Evolutionary conservation across 2,797 vertebrate genomes (phyloP).

Genomic region (Harpagifer antarcticus): DNA sequence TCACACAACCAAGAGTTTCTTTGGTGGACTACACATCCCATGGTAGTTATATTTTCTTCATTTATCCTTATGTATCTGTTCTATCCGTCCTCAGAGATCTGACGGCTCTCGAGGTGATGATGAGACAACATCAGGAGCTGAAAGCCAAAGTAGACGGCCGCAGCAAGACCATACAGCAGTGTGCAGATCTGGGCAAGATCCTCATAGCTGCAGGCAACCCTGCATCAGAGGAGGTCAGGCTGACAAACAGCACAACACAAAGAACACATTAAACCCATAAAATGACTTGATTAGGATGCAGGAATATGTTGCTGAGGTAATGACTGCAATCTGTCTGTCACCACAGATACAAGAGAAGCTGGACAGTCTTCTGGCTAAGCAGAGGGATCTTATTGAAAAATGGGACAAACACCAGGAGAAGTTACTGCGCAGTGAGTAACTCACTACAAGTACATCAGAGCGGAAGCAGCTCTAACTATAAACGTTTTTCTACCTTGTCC

Average conservation of each 20-base stretch:
- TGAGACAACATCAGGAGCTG: constrained; percentile 93
- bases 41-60: background rate
- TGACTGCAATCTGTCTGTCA: constrained; percentile 41
- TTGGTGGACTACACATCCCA: too few relatives aligned
- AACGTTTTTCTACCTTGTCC: constrained; percentile 30
- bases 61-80: constrained; percentile 24
- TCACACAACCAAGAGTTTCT: too few relatives aligned
- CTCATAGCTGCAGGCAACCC: constrained; percentile 92
- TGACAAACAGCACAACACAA: constrained; percentile 17
- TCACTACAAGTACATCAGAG: constrained; percentile 12
- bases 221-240: constrained; percentile 90
- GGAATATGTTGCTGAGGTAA: constrained; percentile 27
- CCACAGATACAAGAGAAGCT: constrained; percentile 93
- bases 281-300: background rate
- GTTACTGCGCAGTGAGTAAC: constrained; percentile 83
- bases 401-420: constrained; percentile 89
- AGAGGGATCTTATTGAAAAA: constrained; percentile 90
- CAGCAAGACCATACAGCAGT: constrained; percentile 91
- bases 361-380: constrained; percentile 90
- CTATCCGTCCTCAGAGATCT: constrained; percentile 85
- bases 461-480: constrained; percentile 16
- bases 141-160: constrained; percentile 95
- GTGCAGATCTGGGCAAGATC: constrained; percentile 90
- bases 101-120: constrained; percentile 89
- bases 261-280: background rate